A percentile compares a stretch with the other conserved stretches of the same genome.
phyloP scores from a whole-genome alignment of 2,113 vertebrate species.

The Eidolon helvum region DNA sequence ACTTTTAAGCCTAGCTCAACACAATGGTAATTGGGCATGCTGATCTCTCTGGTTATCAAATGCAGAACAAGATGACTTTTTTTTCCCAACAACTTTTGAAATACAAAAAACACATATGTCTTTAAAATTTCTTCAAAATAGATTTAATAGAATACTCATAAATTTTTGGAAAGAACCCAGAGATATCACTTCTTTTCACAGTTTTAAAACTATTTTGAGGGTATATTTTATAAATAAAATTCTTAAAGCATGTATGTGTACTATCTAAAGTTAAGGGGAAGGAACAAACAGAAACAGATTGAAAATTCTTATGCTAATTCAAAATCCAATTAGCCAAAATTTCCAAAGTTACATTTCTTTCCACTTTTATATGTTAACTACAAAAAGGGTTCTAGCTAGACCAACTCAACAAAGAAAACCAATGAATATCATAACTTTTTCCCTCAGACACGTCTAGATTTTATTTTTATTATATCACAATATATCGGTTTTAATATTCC shows the following conservation, averaged over 20 bases:
- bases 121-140: not conserved
- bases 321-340: not conserved
- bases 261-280: not conserved
- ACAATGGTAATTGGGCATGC: not conserved
- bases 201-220: not conserved
- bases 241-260: not conserved
- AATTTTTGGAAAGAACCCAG: not conserved
- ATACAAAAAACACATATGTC: not conserved
- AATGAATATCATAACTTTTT: not conserved
- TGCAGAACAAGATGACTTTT: not conserved
- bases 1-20: not conserved
- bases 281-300: not conserved
- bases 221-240: not conserved
- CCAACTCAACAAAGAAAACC: constrained; percentile 2
- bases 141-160: not conserved
- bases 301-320: not conserved
- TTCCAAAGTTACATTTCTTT: constrained; percentile 5
- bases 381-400: not conserved
- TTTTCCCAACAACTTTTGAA: not conserved
- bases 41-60: not conserved
- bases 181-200: not conserved
- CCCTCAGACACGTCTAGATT: not conserved
- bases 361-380: not conserved
- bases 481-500: not conserved
- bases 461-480: not conserved